A percentile compares a stretch with the other conserved stretches of the same genome.
phyloP scores from a whole-genome alignment of 2,888 invertebrate species.

The Oxyscelio sp. region DNA sequence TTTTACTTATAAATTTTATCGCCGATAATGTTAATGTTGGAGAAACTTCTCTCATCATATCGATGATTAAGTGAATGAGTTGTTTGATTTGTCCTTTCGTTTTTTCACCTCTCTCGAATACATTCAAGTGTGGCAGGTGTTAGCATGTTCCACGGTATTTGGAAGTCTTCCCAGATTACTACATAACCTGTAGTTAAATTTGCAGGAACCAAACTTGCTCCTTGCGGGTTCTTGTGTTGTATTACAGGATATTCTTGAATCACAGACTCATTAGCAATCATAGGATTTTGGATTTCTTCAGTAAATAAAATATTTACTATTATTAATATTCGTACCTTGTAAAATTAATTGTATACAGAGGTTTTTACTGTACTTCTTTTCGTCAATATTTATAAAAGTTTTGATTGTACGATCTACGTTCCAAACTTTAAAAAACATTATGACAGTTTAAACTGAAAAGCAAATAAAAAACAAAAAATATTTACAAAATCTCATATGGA shows the following conservation, averaged over 20 bases:
- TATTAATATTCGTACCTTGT: too few relatives aligned
- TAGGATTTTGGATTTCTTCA: too few relatives aligned
- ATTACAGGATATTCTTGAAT: too few relatives aligned
- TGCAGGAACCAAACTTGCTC: too few relatives aligned
- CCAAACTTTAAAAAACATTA: slow-evolving; percentile 13
- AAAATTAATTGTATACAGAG: too few relatives aligned
- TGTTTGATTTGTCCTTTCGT: neutral
- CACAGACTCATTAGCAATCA: too few relatives aligned
- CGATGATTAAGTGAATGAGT: slow-evolving; percentile 18
- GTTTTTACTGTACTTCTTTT: too few relatives aligned
- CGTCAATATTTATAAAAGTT: neutral
- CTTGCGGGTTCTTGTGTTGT: too few relatives aligned
- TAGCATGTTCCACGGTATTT: slow-evolving; percentile 40
- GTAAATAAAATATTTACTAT: neutral
- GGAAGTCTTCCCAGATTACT: slow-evolving; percentile 4
- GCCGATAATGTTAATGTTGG: neutral
- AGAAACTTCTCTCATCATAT: slow-evolving; percentile 26
- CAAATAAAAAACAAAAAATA: neutral
- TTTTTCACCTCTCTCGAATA: slow-evolving; percentile 4
- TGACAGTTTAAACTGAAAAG: neutral
- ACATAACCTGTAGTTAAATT: too few relatives aligned
- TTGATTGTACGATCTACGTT: neutral
- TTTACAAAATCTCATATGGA: slow-evolving; percentile 39
- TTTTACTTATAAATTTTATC: neutral
- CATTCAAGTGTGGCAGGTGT: neutral